phyloP scores from a whole-genome alignment of 2,113 vertebrate species.

The Origma solitaria region DNA sequence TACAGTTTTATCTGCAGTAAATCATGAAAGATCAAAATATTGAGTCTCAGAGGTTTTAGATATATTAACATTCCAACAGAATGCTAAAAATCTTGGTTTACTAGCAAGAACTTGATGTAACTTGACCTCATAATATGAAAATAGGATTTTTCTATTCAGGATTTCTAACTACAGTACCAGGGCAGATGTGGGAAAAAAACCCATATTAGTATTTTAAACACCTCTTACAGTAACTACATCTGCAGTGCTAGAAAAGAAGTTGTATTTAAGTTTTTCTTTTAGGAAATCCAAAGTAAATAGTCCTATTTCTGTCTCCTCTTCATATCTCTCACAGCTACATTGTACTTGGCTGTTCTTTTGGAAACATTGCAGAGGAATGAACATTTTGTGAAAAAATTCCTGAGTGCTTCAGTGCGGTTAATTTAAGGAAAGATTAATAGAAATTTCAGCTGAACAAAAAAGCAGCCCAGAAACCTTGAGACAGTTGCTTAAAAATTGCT shows the following conservation, averaged over 20 bases:
- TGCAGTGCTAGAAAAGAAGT: neutral
- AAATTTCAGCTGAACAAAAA: neutral
- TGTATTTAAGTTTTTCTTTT: constrained; percentile 20
- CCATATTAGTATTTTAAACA: neutral
- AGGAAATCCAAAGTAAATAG: constrained; percentile 36
- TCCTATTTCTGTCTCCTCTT: neutral
- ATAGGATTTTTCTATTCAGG: constrained; percentile 51
- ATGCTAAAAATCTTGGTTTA: constrained; percentile 39
- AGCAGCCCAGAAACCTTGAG: neutral
- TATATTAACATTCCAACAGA: constrained; percentile 59
- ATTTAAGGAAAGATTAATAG: constrained; percentile 15
- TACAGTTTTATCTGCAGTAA: constrained; percentile 29
- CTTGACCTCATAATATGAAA: constrained; percentile 68
- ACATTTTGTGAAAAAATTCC: neutral
- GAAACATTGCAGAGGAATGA: neutral
- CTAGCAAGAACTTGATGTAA: constrained; percentile 59
- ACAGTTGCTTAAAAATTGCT: neutral
- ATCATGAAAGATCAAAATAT: constrained; percentile 51
- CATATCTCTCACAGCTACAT: neutral
- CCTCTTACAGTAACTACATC: constrained; percentile 42
- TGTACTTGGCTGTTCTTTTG: neutral
- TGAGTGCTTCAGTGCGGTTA: neutral
- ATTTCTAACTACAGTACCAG: neutral
- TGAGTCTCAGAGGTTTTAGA: constrained; percentile 56
- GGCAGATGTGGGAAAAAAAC: neutral